Evolutionary conservation across 2,888 invertebrate species (phyloP), one percentile per base, ranked within the genome.

Genomic region (Drosophila paucipuncta): DNA sequence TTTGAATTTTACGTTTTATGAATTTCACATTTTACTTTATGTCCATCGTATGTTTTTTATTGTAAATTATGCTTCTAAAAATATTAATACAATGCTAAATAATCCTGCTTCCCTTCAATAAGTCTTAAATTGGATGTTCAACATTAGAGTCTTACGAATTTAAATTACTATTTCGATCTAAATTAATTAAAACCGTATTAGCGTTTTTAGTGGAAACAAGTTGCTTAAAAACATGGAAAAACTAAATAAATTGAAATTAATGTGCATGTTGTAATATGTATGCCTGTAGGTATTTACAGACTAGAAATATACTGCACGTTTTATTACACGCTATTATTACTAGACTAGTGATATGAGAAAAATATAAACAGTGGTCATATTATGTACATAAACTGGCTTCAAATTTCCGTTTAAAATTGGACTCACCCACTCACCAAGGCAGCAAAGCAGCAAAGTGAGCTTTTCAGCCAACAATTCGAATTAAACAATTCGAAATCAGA

Each of bases 401-500:
- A 16, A 31, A 47, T 63, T 72, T 75, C 61, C 50, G 68, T 68
- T 60, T 52, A 16, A 69, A 64, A 64, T 58, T 67, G 18, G 57
- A 60, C 72, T 64, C 80, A 70, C 82, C 80, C 77, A 74, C 79
- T 61, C 62, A 57, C 50, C 30, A 76, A 74, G 39, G 63, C 54
- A 68, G 61, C 47, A 47, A 47, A 47, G 33, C 22, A 47, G 22
- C 61, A 54, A 61, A 70, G 35, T 41, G 60, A 57, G 49, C 22
- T 49, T 63, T 55, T 41, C 35, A 70, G 59, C 58, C 53, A 65
- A n/a, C n/a, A n/a, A n/a, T n/a, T n/a, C n/a, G 18, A 68, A 63
- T 47, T 59, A 55, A 65, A 74, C 64, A 70, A 82, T 71, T 65
- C 64, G 43, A 80, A 82, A 78, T 73, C 83, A 82, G 81, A 82